A percentile compares a stretch with the other conserved stretches of the same genome.
These are phyloP conservation scores for Anodontia alba DNA, from an alignment of 2,888 invertebrate species.

Conservation along the genomic window DNA sequence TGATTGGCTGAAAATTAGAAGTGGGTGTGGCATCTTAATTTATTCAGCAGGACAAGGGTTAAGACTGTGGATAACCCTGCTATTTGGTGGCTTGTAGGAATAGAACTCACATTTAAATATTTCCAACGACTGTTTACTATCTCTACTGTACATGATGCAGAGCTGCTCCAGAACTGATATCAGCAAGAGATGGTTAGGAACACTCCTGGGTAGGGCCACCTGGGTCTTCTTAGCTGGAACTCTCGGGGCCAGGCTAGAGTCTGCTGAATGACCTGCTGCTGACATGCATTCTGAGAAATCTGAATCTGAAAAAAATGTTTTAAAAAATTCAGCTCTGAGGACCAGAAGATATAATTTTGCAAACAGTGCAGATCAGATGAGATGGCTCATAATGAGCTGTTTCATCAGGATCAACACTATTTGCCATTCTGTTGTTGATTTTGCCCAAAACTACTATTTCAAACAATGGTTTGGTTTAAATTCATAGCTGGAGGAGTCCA, in stretches of 20 bases:
- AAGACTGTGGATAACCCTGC: no score
- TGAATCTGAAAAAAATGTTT: slow-evolving; percentile 37
- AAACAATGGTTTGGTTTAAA: no score
- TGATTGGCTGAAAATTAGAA: no score
- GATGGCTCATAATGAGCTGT: background rate
- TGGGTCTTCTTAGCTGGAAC: slow-evolving; percentile 18
- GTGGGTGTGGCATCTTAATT: no score
- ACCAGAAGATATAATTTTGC: no score
- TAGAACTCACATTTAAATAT: slow-evolving; percentile 76
- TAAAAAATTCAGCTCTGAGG: no score
- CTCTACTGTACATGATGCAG: slow-evolving; percentile 76
- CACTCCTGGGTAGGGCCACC: slow-evolving; percentile 62
- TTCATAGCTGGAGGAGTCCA: no score
- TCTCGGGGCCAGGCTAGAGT: background rate
- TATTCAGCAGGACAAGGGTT: no score
- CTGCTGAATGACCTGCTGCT: slow-evolving; percentile 12
- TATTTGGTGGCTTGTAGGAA: no score
- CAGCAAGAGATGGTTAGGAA: slow-evolving; percentile 79
- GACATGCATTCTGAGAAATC: slow-evolving; percentile 49
- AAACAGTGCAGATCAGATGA: no score
- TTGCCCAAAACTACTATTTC: background rate
- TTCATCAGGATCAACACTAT: background rate
- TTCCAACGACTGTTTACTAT: slow-evolving; percentile 69
- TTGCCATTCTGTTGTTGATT: background rate
- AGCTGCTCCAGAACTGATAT: slow-evolving; percentile 80